A percentile compares a stretch with the other conserved stretches of the same genome.
Evolutionary conservation across 2,888 invertebrate species (phyloP).

Genomic region (Eledona agricola): DNA sequence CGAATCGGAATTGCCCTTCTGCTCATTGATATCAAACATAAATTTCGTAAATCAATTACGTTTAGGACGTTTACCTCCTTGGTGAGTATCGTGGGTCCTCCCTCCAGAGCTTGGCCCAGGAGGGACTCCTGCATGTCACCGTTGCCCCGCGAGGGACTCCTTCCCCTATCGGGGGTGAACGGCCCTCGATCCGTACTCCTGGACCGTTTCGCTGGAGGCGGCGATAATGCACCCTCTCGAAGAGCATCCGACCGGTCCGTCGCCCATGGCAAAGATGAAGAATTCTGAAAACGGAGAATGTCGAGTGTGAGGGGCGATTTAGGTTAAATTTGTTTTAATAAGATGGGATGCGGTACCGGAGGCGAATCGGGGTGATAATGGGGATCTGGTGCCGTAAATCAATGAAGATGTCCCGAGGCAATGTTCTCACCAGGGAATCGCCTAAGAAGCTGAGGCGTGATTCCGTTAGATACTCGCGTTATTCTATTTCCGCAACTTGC

Average conservation of each 20-base stretch:
- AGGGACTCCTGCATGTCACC: conserved; percentile 77
- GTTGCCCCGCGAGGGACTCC: conserved; percentile 70
- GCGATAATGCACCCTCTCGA: conserved; percentile 67
- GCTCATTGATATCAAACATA: no score
- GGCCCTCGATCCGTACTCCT: conserved; percentile 69
- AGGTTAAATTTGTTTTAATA: no score
- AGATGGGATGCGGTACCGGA: no score
- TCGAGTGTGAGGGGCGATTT: no score
- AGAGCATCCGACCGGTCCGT: conserved; percentile 62
- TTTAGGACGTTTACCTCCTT: conserved; percentile 63
- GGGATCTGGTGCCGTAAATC: no score
- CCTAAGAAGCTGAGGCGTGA: no score
- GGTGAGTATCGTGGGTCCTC: conserved; percentile 73
- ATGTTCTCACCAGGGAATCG: no score
- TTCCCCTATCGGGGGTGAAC: conserved; percentile 61
- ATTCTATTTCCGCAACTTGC: no score
- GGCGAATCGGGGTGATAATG: no score
- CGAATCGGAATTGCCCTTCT: conserved; percentile 68
- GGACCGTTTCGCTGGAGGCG: conserved; percentile 76
- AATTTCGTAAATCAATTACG: no score
- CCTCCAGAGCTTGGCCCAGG: conserved; percentile 80
- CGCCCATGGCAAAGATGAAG: conserved; percentile 72
- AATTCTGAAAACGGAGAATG: conserved; percentile 61
- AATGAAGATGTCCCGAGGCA: no score
- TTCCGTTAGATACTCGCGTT: no score